These are phyloP conservation scores for Gambusia holbrooki DNA, from an alignment of 2,113 vertebrate genomes.

Conservation along the genomic window DNA sequence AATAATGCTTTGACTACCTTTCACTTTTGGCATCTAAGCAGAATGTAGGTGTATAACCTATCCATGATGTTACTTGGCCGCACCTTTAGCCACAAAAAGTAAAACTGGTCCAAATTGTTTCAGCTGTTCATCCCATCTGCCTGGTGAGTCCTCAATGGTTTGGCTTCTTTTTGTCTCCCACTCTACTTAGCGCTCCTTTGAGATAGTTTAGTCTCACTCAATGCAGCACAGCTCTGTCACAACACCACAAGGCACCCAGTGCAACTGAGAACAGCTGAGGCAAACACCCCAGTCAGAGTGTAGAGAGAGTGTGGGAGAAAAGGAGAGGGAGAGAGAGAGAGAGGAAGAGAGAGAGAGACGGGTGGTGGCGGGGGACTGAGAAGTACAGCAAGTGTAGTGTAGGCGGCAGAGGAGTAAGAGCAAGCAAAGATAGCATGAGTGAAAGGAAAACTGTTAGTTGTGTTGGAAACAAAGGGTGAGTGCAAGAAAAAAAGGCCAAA, in stretches of 20 bases:
- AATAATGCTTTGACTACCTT: conserved; percentile 38
- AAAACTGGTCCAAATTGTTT: conserved; percentile 67
- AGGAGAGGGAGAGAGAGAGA: conserved; percentile 34
- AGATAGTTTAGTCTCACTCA: conserved; percentile 63
- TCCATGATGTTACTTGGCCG: conserved; percentile 37
- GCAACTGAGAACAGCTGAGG: conserved; percentile 78
- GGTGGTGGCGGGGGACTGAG: conserved; percentile 21
- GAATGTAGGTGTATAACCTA: conserved; percentile 30
- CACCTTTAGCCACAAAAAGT: conserved; percentile 50
- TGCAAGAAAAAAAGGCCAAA: conserved; percentile 40
- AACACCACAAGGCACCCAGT: conserved; percentile 68
- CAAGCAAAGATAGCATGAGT: conserved; percentile 43
- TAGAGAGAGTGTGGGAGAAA: conserved; percentile 43
- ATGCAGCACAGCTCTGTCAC: conserved; percentile 65
- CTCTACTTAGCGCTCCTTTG: conserved; percentile 48
- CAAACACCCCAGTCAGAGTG: conserved; percentile 66
- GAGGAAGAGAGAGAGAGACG: conserved; percentile 17
- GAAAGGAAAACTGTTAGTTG: conserved; percentile 58
- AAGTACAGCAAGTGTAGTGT: conserved; percentile 46
- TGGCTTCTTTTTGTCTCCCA: conserved; percentile 32
- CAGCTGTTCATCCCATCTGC: conserved; percentile 65
- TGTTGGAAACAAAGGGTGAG: conserved; percentile 37
- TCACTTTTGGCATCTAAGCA: conserved; percentile 30
- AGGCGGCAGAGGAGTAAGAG: conserved; percentile 59
- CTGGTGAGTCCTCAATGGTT: conserved; percentile 40